Evolutionary conservation across 2,113 vertebrate species (phyloP), one percentile per base, ranked within the genome.

Genomic region (Mionectes macconnelli): DNA sequence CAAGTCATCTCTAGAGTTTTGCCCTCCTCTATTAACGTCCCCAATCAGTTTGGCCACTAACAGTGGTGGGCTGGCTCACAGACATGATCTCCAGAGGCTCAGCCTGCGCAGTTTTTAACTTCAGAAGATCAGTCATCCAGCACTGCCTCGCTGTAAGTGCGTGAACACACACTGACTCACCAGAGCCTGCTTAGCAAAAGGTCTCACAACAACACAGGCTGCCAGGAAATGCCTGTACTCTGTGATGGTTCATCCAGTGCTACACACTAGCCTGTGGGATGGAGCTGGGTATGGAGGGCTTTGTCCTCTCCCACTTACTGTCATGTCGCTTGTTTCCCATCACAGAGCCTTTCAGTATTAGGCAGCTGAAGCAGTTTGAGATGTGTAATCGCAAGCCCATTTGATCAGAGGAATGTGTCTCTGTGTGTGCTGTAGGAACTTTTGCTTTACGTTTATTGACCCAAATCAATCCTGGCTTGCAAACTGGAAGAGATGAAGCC

Each of bases 221-320:
- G 79, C 93, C 93, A 81, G 96, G 93, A 95, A 96, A 60, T 10
- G 49, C 28, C 2, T 31, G 60, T 57, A 1, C 30, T 63, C 79
- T 7, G 13, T 45, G 90, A 27, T 57, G 75, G 68, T 23, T 92
- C 80, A 49, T 22, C 62, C 37, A 14, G 68, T 2, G 42, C 85
- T 94, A 64, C 92, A 68, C 90, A 80, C 83, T 85, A 77, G 23
- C 53, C 90, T 68, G 96, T 67, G 92, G 75, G 88, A 88, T 52
- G 52, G 57, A 77, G 79, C 82, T 49, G 76, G 44, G 40, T 56
- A 31, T 23, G 60, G 76, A 93, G 68, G 49, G 56, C 66, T 93
- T 57, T 88, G 66, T 93, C 47, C 60, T 88, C 88, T 88, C 85
- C 87, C 5, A 1, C 60, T 86, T 92, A 80, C 93, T 89, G 90